Conservation (phyloP, 2,113 vertebrate genomes). For the Mustela lutreola region DNA sequence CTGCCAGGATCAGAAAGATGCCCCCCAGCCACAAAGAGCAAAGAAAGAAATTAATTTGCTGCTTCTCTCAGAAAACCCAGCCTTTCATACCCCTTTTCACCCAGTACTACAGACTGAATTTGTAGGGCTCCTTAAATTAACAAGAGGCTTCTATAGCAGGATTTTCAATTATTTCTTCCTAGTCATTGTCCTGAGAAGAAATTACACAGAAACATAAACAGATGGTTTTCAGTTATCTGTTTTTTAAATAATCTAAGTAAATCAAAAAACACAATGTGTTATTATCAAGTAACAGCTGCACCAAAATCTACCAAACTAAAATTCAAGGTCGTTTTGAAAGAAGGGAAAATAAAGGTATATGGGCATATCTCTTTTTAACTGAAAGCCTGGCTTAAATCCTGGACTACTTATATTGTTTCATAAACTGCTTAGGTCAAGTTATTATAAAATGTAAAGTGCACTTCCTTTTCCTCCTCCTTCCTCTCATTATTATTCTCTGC, state of each 20-base stretch:
- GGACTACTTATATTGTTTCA: neutral
- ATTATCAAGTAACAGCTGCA: slow-evolving; percentile 78
- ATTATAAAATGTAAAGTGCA: neutral
- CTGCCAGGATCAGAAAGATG: slow-evolving; percentile 31
- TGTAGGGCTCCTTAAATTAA: slow-evolving; percentile 64
- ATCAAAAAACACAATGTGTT: slow-evolving; percentile 77
- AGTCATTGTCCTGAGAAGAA: slow-evolving; percentile 76
- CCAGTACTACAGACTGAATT: neutral
- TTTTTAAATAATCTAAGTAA: slow-evolving; percentile 79
- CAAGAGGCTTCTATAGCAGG: neutral
- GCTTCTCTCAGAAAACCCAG: slow-evolving; percentile 23
- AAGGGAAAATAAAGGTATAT: neutral
- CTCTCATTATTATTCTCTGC: neutral
- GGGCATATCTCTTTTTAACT: neutral
- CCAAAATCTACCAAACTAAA: slow-evolving; percentile 57
- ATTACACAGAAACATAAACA: slow-evolving; percentile 74
- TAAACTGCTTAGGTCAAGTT: neutral
- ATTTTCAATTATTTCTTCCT: slow-evolving; percentile 52
- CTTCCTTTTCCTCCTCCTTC: neutral
- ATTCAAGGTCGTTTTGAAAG: slow-evolving; percentile 64
- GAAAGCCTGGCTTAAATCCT: neutral
- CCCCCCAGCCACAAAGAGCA: neutral
- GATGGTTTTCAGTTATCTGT: slow-evolving; percentile 79
- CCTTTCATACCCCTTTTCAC: neutral
- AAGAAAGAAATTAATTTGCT: slow-evolving; percentile 64